Conservation (phyloP, 2,888 invertebrate species). For the Panzeria rudis region DNA sequence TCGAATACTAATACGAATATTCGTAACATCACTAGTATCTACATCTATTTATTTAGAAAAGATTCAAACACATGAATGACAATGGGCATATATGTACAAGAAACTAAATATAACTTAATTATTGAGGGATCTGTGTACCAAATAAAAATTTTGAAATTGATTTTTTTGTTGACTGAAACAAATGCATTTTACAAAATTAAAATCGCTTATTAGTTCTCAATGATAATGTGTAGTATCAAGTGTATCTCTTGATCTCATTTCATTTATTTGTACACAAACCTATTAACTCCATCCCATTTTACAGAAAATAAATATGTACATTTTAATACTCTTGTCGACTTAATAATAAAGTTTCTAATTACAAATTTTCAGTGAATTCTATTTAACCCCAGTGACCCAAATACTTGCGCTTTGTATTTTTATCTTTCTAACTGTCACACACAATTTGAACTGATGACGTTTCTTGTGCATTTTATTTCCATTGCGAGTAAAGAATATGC, state of each 20-base stretch:
- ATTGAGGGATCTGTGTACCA: no score
- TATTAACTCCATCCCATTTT: not conserved
- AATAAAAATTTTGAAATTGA: no score
- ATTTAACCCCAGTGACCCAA: conserved; percentile 59
- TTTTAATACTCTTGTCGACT: conserved; percentile 41
- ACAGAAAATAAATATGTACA: not conserved
- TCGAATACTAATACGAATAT: no score
- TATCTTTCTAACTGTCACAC: conserved; percentile 54
- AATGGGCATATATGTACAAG: no score
- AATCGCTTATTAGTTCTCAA: no score
- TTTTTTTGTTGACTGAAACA: not conserved
- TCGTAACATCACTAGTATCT: no score
- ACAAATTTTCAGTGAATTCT: conserved; percentile 13
- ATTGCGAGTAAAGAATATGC: conserved; percentile 26
- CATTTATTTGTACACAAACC: not conserved
- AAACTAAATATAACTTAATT: no score
- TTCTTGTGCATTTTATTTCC: conserved; percentile 27
- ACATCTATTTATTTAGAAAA: no score
- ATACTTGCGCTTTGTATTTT: conserved; percentile 46
- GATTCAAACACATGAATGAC: no score
- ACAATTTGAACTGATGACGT: conserved; percentile 58
- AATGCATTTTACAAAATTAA: not conserved
- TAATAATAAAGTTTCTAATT: conserved; percentile 51
- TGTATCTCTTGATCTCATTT: not conserved
- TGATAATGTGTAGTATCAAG: not conserved